These are phyloP conservation scores for Andrena trimmerana DNA, from an alignment of 2,888 invertebrate species.

Conservation along the genomic window DNA sequence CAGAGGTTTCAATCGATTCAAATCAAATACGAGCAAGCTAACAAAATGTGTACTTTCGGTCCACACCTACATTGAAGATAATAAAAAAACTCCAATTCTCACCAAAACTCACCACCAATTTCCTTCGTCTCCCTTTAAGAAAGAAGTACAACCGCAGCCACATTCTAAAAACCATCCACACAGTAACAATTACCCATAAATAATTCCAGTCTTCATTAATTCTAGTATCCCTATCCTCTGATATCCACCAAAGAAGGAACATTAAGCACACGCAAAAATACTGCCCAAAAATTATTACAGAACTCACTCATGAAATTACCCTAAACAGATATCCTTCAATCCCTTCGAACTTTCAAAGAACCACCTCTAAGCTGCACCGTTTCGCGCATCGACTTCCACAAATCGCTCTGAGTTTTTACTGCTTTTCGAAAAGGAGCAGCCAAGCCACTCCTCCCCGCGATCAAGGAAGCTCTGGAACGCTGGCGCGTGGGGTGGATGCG, in stretches of 20 bases:
- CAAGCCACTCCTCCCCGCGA: slow-evolving; percentile 25
- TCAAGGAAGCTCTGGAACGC: slow-evolving; percentile 22
- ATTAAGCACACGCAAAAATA: neutral
- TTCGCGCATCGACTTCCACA: neutral
- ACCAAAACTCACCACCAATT: too few species aligned
- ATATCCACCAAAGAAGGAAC: neutral
- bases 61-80: too few species aligned
- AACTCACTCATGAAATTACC: neutral
- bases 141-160: too few species aligned
- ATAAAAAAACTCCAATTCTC: too few species aligned
- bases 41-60: too few species aligned
- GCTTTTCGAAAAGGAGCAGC: slow-evolving; percentile 1
- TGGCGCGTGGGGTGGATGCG: slow-evolving; percentile 33
- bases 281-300: neutral
- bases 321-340: neutral
- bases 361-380: neutral
- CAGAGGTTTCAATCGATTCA: too few species aligned
- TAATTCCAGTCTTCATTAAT: too few species aligned
- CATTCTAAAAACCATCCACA: too few species aligned
- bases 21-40: too few species aligned
- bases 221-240: too few species aligned
- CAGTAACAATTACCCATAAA: too few species aligned
- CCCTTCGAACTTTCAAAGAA: neutral
- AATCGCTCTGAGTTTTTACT: slow-evolving; percentile 19
- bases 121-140: too few species aligned